phyloP scores from a whole-genome alignment of 2,888 invertebrate species.

The Artemia sp. region DNA sequence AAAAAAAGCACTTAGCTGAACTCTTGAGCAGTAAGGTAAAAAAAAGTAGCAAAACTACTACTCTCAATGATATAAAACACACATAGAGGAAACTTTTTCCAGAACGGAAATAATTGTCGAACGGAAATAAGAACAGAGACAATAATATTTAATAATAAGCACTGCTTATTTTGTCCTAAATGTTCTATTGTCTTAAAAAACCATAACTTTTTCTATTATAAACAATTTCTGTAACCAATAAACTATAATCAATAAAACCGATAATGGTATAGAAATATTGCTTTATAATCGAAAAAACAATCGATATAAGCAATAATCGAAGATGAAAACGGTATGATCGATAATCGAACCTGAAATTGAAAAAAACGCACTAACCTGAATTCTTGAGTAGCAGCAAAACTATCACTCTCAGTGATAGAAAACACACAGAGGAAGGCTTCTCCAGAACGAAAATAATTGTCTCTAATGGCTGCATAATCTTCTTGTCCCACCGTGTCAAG shows the following conservation, averaged over 20 bases:
- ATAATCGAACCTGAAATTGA: not conserved
- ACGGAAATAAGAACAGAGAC: no score
- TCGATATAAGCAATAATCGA: not conserved
- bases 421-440: conserved; percentile 99
- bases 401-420: conserved; percentile 97
- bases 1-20: conserved; percentile 51
- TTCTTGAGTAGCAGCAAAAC: conserved; percentile 95
- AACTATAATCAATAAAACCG: no score
- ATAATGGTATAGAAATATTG: not conserved
- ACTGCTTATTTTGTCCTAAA: no score
- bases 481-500: conserved; percentile 99
- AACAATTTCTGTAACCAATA: no score
- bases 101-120: conserved; percentile 94
- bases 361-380: conserved; percentile 51
- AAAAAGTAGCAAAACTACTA: conserved; percentile 80
- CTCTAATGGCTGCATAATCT: conserved; percentile 93
- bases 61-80: conserved; percentile 98
- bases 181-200: no score
- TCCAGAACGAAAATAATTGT: conserved; percentile 99
- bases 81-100: conserved; percentile 95
- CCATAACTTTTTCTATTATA: no score
- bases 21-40: conserved; percentile 51
- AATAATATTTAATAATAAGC: no score
- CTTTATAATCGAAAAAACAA: not conserved
- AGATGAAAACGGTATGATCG: not conserved